A percentile compares a stretch with the other conserved stretches of the same genome.
phyloP scores from a whole-genome alignment of 2,113 vertebrate species.

The Poecile atricapillus region DNA sequence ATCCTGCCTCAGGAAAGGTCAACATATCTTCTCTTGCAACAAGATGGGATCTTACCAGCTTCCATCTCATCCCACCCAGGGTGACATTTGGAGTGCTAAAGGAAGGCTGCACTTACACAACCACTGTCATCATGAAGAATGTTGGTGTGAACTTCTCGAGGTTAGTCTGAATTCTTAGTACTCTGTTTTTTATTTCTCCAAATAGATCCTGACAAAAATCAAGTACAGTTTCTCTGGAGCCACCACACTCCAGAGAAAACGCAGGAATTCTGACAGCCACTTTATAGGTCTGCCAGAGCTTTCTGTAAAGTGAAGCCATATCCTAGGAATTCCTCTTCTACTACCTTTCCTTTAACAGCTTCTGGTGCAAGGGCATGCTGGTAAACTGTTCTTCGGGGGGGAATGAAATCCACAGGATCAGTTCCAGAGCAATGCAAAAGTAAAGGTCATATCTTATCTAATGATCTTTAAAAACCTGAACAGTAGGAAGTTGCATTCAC shows the following conservation, averaged over 20 bases:
- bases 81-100: slow-evolving; percentile 79
- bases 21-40: slow-evolving; percentile 72
- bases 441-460: background rate
- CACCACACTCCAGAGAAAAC: background rate
- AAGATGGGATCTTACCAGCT: slow-evolving; percentile 37
- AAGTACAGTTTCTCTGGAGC: background rate
- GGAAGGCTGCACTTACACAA: slow-evolving; percentile 75
- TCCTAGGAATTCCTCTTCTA: background rate
- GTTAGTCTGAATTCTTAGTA: slow-evolving; percentile 59
- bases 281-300: background rate
- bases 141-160: slow-evolving; percentile 84
- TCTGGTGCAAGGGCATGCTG: background rate
- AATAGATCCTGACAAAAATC: background rate
- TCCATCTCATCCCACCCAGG: slow-evolving; percentile 78
- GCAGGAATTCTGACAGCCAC: background rate
- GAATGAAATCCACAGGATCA: background rate
- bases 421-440: background rate
- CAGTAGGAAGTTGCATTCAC: background rate
- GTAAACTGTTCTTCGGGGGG: background rate
- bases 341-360: background rate
- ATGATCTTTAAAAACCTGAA: background rate
- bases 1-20: slow-evolving; percentile 76
- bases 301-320: background rate
- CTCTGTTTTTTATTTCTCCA: background rate
- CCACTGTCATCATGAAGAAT: slow-evolving; percentile 80